Percentiles rank a stretch among this genome's conserved stretches.
Evolutionary conservation across 2,888 invertebrate species (phyloP).

Genomic region (Himalopsyche anomala): DNA sequence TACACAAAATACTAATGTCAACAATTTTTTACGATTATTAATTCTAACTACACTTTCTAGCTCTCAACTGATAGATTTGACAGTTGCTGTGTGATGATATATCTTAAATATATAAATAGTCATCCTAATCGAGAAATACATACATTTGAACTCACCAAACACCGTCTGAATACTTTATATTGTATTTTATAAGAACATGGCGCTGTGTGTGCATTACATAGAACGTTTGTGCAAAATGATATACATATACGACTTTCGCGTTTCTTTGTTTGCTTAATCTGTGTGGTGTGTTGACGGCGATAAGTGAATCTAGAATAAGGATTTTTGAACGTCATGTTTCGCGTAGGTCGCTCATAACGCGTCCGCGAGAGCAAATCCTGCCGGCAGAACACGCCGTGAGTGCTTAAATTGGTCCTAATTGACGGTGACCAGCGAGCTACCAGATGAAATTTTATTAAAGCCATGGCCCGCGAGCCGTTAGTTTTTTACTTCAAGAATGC

Average conservation of each 20-base stretch:
- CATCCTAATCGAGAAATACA: too few species aligned
- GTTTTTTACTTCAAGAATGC: not conserved
- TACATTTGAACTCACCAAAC: too few species aligned
- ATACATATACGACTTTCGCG: too few species aligned
- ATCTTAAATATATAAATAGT: too few species aligned
- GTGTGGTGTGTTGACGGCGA: not conserved
- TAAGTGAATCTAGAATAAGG: constrained; percentile 1
- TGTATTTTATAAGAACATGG: not conserved
- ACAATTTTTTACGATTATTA: too few species aligned
- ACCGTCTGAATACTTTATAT: not conserved
- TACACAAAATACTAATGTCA: too few species aligned
- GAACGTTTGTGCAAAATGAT: too few species aligned
- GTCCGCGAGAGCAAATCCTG: constrained; percentile 29
- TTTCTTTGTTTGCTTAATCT: constrained; percentile 15
- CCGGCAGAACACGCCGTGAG: constrained; percentile 7
- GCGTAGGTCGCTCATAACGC: constrained; percentile 10
- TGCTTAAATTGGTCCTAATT: constrained; percentile 58
- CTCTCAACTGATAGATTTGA: too few species aligned
- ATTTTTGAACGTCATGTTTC: constrained; percentile 1
- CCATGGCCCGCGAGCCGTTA: not conserved
- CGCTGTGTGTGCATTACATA: not conserved
- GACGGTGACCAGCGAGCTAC: constrained; percentile 47
- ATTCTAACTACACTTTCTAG: too few species aligned
- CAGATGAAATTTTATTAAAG: not conserved
- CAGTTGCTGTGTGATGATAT: too few species aligned